A percentile compares a stretch with the other conserved stretches of the same genome.
These are phyloP conservation scores for Abramis brama DNA, from an alignment of 2,113 vertebrate genomes.

Conservation along the genomic window DNA sequence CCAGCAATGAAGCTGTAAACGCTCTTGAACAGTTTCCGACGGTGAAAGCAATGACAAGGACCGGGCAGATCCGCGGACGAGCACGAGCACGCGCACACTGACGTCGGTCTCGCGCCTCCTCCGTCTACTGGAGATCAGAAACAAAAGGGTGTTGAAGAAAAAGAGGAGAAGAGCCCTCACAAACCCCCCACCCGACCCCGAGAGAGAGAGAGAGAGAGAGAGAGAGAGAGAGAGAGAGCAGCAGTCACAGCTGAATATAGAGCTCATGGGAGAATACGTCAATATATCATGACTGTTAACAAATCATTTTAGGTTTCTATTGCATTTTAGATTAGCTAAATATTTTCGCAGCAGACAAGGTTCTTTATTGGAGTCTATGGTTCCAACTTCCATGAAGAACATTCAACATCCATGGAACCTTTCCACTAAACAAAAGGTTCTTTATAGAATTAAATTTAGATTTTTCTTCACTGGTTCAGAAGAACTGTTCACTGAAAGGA, in stretches of 20 bases:
- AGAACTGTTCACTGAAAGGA: too few species aligned
- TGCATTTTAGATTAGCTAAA: neutral
- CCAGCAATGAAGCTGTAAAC: neutral
- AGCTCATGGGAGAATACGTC: neutral
- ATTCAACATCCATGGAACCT: too few species aligned
- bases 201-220: constrained; percentile 16
- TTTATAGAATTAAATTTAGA: too few species aligned
- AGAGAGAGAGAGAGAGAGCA: constrained; percentile 12
- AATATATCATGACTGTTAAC: neutral
- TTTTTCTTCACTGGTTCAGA: too few species aligned
- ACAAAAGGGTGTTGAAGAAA: neutral
- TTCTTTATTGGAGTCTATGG: too few species aligned
- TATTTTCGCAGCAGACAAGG: neutral
- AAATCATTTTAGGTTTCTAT: neutral
- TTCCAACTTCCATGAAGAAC: too few species aligned
- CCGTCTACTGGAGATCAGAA: constrained; percentile 29
- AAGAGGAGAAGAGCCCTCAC: neutral
- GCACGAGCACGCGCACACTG: neutral
- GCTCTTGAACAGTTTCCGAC: neutral
- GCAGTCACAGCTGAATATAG: neutral
- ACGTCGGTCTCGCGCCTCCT: constrained; percentile 2
- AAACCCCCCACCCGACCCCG: constrained; percentile 15
- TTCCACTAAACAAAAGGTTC: too few species aligned
- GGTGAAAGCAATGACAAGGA: neutral
- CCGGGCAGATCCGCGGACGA: neutral